Conservation (phyloP, 92 coral and sea anemone species). For the Bergia puertoricense region DNA sequence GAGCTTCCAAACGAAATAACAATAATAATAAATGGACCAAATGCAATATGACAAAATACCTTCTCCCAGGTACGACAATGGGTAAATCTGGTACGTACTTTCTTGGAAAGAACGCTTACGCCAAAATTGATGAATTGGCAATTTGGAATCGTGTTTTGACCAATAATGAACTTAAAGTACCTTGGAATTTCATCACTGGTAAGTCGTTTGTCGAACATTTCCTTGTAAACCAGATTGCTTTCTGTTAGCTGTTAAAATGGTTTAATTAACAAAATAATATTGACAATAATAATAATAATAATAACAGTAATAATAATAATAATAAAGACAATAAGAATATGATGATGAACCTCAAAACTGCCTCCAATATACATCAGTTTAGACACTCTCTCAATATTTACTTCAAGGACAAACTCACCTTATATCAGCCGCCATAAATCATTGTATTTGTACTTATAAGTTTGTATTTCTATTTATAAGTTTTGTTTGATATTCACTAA, state of each 20-base stretch:
- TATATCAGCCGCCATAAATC: too few relatives aligned
- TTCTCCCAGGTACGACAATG: background rate
- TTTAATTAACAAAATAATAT: background rate
- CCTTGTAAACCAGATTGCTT: background rate
- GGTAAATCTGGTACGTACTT: conserved; percentile 25
- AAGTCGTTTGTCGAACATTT: background rate
- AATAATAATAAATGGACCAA: background rate
- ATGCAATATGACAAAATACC: conserved; percentile 21
- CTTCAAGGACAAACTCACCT: too few relatives aligned
- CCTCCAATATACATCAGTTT: too few relatives aligned
- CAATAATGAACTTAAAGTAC: background rate
- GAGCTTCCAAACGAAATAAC: too few relatives aligned
- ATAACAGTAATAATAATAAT: too few relatives aligned
- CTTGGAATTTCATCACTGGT: conserved; percentile 49
- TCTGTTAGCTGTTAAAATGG: background rate
- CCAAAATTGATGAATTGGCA: conserved; percentile 57
- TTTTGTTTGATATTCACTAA: too few relatives aligned
- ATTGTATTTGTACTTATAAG: too few relatives aligned
- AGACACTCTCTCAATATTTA: too few relatives aligned
- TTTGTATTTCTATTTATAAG: too few relatives aligned
- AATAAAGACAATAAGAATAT: too few relatives aligned
- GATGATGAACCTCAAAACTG: too few relatives aligned
- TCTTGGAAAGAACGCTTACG: conserved; percentile 17
- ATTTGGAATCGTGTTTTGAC: conserved; percentile 49
- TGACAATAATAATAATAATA: too few relatives aligned